Evolutionary conservation across 1,140 invertebrate species (phyloP).

Genomic region (Nilaparvata lugens): DNA sequence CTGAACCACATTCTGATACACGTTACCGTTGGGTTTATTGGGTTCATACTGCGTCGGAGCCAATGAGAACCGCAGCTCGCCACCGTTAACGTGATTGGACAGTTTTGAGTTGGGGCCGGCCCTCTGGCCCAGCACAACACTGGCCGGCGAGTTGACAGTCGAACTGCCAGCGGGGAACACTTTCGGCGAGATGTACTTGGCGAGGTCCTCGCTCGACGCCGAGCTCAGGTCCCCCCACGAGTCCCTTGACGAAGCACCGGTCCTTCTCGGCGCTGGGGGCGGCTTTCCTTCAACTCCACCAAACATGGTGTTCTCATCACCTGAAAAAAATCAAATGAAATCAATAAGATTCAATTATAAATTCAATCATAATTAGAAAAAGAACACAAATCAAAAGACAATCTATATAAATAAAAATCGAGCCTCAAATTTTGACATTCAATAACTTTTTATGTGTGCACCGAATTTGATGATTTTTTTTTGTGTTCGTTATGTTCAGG

Average conservation of each 20-base stretch:
- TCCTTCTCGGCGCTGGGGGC: slow-evolving; percentile 14
- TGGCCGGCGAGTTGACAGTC: slow-evolving; percentile 67
- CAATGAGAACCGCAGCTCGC: not conserved
- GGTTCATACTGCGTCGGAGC: not conserved
- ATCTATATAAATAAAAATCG: too few relatives aligned
- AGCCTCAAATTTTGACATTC: too few relatives aligned
- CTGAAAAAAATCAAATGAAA: not conserved
- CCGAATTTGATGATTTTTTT: too few relatives aligned
- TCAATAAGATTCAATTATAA: too few relatives aligned
- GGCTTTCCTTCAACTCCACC: slow-evolving; percentile 19
- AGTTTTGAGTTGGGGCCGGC: not conserved
- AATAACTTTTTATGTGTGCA: too few relatives aligned
- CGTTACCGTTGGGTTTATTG: slow-evolving; percentile 4
- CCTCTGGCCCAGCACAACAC: slow-evolving; percentile 53
- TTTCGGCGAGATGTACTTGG: slow-evolving; percentile 54
- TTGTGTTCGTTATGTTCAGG: too few relatives aligned
- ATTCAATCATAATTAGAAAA: too few relatives aligned
- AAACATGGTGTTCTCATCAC: not conserved
- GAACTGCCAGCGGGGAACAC: slow-evolving; percentile 64
- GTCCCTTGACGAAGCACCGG: slow-evolving; percentile 14
- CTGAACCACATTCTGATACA: slow-evolving; percentile 14
- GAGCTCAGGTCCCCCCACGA: slow-evolving; percentile 21
- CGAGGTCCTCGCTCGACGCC: slow-evolving; percentile 23
- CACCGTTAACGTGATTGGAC: not conserved
- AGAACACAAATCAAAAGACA: too few relatives aligned